Evolutionary conservation across 1,140 invertebrate genomes (phyloP).

Genomic region (Eubasilissa regina): DNA sequence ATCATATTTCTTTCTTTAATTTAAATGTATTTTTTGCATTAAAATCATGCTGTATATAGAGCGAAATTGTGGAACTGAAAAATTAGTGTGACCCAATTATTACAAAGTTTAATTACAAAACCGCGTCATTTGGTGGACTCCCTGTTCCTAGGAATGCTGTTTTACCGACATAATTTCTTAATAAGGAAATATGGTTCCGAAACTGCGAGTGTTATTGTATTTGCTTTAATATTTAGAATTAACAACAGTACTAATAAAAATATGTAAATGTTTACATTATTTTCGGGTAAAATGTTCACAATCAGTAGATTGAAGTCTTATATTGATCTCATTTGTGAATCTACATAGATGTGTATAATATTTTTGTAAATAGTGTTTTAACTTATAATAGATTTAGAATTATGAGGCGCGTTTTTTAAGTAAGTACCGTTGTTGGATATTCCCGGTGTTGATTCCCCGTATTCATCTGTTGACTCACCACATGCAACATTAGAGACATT

Average conservation of each 20-base stretch:
- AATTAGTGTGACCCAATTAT: background rate
- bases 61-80: background rate
- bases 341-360: too few species aligned
- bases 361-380: too few species aligned
- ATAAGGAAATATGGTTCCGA: slow-evolving; percentile 3
- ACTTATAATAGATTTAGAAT: too few species aligned
- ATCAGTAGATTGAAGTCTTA: background rate
- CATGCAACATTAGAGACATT: too few species aligned
- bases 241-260: background rate
- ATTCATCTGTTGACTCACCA: too few species aligned
- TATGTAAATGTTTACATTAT: background rate
- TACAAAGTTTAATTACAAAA: slow-evolving; percentile 2
- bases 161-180: background rate
- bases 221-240: background rate
- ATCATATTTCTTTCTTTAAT: too few species aligned
- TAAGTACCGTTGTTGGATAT: too few species aligned
- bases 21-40: too few species aligned
- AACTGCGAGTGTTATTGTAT: background rate
- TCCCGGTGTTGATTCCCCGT: too few species aligned
- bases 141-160: background rate
- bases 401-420: too few species aligned
- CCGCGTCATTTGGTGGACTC: background rate
- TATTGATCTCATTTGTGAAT: too few species aligned
- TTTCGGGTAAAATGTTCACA: background rate
- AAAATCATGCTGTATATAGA: background rate